These are phyloP conservation scores for Platygyra sinensis DNA, from an alignment of 64 coral and sea anemone species.

Conservation along the genomic window DNA sequence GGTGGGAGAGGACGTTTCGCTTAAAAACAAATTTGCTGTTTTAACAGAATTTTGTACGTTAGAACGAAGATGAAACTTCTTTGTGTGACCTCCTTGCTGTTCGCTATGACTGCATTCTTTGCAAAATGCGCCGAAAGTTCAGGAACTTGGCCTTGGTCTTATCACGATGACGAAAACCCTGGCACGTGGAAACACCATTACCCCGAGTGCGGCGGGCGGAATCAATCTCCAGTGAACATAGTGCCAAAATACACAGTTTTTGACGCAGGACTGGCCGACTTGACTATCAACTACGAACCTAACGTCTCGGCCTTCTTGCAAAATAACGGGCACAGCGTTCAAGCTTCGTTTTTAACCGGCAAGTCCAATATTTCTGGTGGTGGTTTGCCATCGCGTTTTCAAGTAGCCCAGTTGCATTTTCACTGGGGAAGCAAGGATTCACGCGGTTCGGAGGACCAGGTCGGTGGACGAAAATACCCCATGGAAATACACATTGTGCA, in stretches of 20 bases:
- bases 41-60: neutral
- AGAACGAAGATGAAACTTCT: neutral
- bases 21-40: neutral
- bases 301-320: constrained; percentile 36
- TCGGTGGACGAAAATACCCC: constrained; percentile 59
- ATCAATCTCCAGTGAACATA: constrained; percentile 87
- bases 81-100: neutral
- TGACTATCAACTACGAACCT: constrained; percentile 45
- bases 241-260: constrained; percentile 42
- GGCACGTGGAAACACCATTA: constrained; percentile 66
- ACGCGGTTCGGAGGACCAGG: constrained; percentile 77
- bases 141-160: constrained; percentile 76
- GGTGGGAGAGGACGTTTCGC: neutral
- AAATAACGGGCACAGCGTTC: constrained; percentile 78
- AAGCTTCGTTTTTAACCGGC: constrained; percentile 39
- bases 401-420: constrained; percentile 64
- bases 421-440: constrained; percentile 72
- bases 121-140: neutral
- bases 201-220: constrained; percentile 42
- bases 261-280: constrained; percentile 47
- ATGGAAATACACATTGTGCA: constrained; percentile 85
- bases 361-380: constrained; percentile 62
- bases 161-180: constrained; percentile 35
- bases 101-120: neutral
- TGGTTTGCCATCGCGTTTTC: constrained; percentile 43